Evolutionary conservation across 2,113 vertebrate species (phyloP), one percentile per base, ranked within the genome.

Genomic region (Centrocercus urophasianus): DNA sequence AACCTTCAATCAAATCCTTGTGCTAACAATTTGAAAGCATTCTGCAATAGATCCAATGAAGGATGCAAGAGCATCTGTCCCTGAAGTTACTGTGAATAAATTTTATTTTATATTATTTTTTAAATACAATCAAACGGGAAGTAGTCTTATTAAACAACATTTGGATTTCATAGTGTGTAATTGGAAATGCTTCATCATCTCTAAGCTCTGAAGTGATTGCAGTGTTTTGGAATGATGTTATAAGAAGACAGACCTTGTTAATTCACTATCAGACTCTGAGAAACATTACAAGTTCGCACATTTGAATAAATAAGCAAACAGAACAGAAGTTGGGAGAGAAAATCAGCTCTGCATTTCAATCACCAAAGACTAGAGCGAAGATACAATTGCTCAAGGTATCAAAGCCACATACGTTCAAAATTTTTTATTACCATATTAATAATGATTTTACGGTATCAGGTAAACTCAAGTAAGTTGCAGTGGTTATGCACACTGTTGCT

Each of bases 291-390:
- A 90, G 50, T 81, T 76, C 92, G 78, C 90, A 88, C 38, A 8
- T 86, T 88, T 56, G 13, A 13, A 65, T 74, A 93, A 93, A 88
- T 43, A 59, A 80, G 64, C 45, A 79, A 83, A 94, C 22, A 80
- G 57, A n/a, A 30, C 40, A 69, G 36, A 86, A 80, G 19, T 7
- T 1, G 20, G 45, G 11, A 38, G 71, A 59, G 36, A 18, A 86
- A 83, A 83, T 34, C 10, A 52, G 15, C n/a, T 83, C 64, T 77
- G 6, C 48, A 72, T 47, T 15, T 1, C 36, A 70, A 22, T 73
- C 85, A 66, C 16, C 27, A 61, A 78, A 80, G 19, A 38, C 25
- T 93, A 40, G 61, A 83, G 28, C 6, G 9, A 63, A 63, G 40
- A 59, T 36, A 48, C 1, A 32, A 27, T 34, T 73, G 19, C 40